Percentiles rank a stretch among this genome's conserved stretches.
Conservation (phyloP, 2,797 vertebrate genomes). For the Phataginus tetradactyla region DNA sequence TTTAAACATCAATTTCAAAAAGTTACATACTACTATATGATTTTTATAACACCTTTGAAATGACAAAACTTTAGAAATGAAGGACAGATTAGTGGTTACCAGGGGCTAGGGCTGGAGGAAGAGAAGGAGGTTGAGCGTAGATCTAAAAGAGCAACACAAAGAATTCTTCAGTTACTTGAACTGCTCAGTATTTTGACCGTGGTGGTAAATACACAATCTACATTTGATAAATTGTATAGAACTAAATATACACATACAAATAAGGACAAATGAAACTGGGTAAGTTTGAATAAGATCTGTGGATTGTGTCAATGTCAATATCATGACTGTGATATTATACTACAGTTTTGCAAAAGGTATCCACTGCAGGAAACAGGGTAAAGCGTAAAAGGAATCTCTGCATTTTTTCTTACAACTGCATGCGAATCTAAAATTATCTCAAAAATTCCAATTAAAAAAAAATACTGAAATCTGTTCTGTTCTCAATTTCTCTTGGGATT, state of each 20-base stretch:
- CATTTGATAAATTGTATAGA: background rate
- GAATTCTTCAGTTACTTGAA: background rate
- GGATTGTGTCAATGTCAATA: background rate
- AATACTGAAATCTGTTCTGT: background rate
- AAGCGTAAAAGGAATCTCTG: background rate
- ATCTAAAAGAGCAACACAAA: background rate
- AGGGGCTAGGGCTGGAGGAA: background rate
- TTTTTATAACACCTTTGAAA: background rate
- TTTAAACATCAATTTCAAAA: slow-evolving; percentile 35
- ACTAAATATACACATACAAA: background rate
- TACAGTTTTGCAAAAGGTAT: background rate
- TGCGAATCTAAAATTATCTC: slow-evolving; percentile 2
- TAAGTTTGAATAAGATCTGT: background rate
- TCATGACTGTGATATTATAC: background rate
- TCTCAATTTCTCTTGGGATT: slow-evolving; percentile 1
- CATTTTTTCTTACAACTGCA: slow-evolving; percentile 5
- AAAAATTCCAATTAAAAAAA: slow-evolving; percentile 37
- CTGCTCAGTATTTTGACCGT: background rate
- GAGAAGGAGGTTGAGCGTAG: background rate
- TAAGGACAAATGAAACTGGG: background rate
- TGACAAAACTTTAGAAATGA: background rate
- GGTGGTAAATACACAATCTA: background rate
- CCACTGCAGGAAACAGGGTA: background rate
- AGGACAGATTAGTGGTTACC: background rate
- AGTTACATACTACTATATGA: background rate